Percentiles rank a stretch among this genome's conserved stretches.
These are phyloP conservation scores for Tursiops truncatus DNA, from an alignment of 2,113 vertebrate genomes.

Conservation along the genomic window DNA sequence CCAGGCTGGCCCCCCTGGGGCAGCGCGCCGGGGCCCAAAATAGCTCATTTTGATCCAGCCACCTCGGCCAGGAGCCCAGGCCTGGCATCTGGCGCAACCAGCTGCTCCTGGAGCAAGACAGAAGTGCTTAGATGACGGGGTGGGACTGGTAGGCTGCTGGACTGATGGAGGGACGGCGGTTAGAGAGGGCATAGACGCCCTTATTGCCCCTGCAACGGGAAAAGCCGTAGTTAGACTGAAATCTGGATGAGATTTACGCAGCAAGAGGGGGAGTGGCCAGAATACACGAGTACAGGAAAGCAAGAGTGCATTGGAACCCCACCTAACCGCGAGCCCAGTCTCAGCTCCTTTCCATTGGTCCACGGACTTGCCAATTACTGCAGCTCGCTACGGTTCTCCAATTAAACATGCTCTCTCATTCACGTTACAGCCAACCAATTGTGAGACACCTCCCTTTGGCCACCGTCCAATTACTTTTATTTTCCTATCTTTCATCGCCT, in stretches of 20 bases:
- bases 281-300: neutral
- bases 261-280: neutral
- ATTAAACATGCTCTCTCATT: neutral
- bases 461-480: neutral
- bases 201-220: neutral
- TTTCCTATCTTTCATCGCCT: slow-evolving; percentile 44
- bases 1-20: slow-evolving; percentile 34
- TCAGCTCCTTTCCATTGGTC: slow-evolving; percentile 39
- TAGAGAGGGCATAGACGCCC: neutral
- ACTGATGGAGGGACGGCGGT: neutral
- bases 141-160: neutral
- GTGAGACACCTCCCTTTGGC: neutral
- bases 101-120: slow-evolving; percentile 56
- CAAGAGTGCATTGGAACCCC: no score
- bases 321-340: neutral
- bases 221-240: neutral
- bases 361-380: slow-evolving; percentile 41
- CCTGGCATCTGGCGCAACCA: slow-evolving; percentile 58
- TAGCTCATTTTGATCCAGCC: slow-evolving; percentile 69
- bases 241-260: fast-evolving
- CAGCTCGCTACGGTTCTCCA: neutral
- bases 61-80: slow-evolving; percentile 69
- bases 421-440: neutral
- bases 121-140: neutral
- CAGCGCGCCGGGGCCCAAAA: slow-evolving; percentile 43